These are phyloP conservation scores for Drosophila eohydei DNA, from an alignment of 2,888 invertebrate species.

Conservation along the genomic window DNA sequence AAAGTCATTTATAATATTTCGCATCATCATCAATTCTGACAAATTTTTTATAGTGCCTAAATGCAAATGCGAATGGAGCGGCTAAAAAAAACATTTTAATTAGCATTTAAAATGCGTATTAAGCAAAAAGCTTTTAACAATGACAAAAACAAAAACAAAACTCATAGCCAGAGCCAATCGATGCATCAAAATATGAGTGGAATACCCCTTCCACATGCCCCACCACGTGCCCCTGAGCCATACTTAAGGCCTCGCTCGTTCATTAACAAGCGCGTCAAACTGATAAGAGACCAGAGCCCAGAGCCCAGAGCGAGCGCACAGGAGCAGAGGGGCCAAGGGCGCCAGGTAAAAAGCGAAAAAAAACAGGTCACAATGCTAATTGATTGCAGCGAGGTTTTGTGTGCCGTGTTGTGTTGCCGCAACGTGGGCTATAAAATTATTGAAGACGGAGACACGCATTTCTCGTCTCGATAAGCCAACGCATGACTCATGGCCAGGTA, in stretches of 20 bases:
- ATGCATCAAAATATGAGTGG: conserved; percentile 76
- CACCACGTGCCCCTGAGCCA: not conserved
- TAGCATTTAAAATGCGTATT: conserved; percentile 81
- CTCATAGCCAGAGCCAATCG: conserved; percentile 46
- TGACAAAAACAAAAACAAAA: conserved; percentile 41
- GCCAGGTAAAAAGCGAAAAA: conserved; percentile 5
- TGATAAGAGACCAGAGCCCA: conserved; percentile 50
- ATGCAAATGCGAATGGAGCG: conserved; percentile 12
- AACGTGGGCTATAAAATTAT: conserved; percentile 77
- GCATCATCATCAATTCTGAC: conserved; percentile 15
- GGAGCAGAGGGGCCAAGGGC: not conserved
- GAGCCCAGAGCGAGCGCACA: conserved; percentile 5
- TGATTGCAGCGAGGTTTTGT: conserved; percentile 66
- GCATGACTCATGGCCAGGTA: conserved; percentile 54
- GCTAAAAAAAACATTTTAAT: conserved; percentile 70
- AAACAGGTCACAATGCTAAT: conserved; percentile 79
- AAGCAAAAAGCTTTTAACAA: conserved; percentile 75
- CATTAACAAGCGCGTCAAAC: conserved; percentile 79
- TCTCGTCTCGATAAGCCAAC: conserved; percentile 72
- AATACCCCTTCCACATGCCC: not conserved
- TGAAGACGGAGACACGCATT: conserved; percentile 76
- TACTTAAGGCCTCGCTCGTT: conserved; percentile 55
- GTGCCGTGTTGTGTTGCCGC: conserved; percentile 26
- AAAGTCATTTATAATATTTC: conserved; percentile 49
- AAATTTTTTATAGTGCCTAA: conserved; percentile 24